phyloP scores from a whole-genome alignment of 2,797 vertebrate species.

The Otus scops region DNA sequence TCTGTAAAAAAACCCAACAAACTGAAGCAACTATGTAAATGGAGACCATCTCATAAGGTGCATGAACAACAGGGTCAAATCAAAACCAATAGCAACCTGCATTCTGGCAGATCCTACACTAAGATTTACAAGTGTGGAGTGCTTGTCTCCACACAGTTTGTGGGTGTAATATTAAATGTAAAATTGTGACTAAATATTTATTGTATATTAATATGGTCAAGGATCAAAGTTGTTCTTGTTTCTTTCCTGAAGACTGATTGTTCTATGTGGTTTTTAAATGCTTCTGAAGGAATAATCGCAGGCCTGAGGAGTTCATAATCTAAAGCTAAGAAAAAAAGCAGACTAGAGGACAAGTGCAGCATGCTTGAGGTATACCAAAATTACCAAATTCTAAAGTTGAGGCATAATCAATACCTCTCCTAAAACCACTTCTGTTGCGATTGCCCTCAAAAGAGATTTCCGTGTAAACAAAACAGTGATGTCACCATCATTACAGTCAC shows the following conservation, averaged over 20 bases:
- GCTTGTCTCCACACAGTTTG: background rate
- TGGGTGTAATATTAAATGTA: background rate
- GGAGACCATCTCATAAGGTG: background rate
- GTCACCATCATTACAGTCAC: constrained; percentile 30
- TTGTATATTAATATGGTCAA: background rate
- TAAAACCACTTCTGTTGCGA: constrained; percentile 40
- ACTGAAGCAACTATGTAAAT: background rate
- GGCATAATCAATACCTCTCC: constrained; percentile 24
- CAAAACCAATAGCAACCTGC: background rate
- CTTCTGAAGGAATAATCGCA: constrained; percentile 29
- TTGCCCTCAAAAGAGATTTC: constrained; percentile 15
- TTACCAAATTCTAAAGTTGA: constrained; percentile 28
- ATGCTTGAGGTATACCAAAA: constrained; percentile 41
- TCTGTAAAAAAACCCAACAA: background rate
- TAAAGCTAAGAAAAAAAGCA: constrained; percentile 2
- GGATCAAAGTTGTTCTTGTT: constrained; percentile 19
- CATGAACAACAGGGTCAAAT: background rate
- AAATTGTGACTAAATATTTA: constrained; percentile 18
- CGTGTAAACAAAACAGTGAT: constrained; percentile 35
- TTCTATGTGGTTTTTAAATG: constrained; percentile 2
- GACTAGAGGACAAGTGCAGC: constrained; percentile 25
- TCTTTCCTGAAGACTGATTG: background rate
- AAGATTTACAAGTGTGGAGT: background rate
- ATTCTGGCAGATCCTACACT: background rate
- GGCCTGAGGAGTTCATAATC: background rate